Conservation (phyloP, 1,140 invertebrate genomes). For the Drosophila persimilis region DNA sequence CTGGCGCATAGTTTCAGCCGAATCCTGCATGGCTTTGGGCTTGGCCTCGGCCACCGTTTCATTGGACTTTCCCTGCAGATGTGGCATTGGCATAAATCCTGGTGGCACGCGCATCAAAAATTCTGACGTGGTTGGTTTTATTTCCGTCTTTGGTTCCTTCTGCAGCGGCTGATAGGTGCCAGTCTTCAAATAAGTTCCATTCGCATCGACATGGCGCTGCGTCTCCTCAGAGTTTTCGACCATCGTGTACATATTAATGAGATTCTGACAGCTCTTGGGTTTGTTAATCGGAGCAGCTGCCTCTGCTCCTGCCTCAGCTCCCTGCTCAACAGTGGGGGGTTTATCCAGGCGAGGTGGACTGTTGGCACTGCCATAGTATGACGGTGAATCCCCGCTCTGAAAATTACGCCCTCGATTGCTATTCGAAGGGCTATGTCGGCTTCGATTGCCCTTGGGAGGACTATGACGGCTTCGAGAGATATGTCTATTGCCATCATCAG, state of each 20-base stretch:
- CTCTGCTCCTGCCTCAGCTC: neutral
- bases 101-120: neutral
- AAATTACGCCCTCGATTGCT: no score
- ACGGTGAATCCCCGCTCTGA: no score
- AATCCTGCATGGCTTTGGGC: no score
- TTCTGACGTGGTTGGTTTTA: no score
- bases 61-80: no score
- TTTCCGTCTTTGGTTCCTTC: conserved; percentile 44
- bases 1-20: no score
- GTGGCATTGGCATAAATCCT: no score
- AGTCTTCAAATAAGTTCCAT: conserved; percentile 78
- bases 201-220: conserved; percentile 69
- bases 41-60: no score
- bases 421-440: no score
- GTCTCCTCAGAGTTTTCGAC: conserved; percentile 77
- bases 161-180: conserved; percentile 78
- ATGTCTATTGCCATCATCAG: no score
- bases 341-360: conserved; percentile 12
- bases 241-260: conserved; percentile 78
- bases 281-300: neutral
- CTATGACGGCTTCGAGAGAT: no score
- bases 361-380: conserved; percentile 9
- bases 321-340: neutral
- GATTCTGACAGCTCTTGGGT: conserved; percentile 26
- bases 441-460: no score